Conservation (phyloP, 2,113 vertebrate species). For the Leptobrachium leishanense region DNA sequence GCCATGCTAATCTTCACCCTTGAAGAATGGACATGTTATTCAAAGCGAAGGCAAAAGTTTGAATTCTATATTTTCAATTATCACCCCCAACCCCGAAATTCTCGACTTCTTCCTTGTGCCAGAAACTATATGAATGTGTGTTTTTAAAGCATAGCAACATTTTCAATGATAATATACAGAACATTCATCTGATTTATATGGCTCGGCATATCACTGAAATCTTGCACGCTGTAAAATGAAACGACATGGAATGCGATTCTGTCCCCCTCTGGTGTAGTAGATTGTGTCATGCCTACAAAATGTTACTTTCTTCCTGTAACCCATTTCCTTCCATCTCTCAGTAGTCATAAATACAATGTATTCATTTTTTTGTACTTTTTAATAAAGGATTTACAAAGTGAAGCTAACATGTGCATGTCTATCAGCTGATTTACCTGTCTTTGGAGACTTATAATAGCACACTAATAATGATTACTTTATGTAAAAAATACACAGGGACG, state of each 20-base stretch:
- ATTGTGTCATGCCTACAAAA: conserved; percentile 26
- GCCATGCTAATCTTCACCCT: no score
- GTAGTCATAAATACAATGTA: conserved; percentile 3
- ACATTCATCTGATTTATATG: neutral
- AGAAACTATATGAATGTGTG: no score
- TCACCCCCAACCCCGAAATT: no score
- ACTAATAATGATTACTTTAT: neutral
- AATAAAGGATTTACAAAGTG: conserved; percentile 1
- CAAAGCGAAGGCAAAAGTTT: no score
- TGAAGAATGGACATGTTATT: no score
- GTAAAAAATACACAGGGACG: neutral
- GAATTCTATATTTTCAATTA: no score
- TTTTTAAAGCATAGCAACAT: conserved; percentile 5
- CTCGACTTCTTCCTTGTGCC: no score
- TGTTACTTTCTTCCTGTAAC: conserved; percentile 25
- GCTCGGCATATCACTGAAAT: conserved; percentile 20
- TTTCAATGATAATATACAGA: conserved; percentile 13
- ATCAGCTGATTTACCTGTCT: neutral
- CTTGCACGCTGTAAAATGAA: conserved; percentile 29
- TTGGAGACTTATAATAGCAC: neutral
- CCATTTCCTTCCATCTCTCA: conserved; percentile 11
- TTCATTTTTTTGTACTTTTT: neutral
- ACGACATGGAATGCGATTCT: conserved; percentile 19
- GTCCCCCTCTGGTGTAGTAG: conserved; percentile 24
- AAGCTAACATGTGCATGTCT: neutral